Evolutionary conservation across 35 echinoderm and acorn worm species (phyloP).

Genomic region (Apostichopus japonicus): DNA sequence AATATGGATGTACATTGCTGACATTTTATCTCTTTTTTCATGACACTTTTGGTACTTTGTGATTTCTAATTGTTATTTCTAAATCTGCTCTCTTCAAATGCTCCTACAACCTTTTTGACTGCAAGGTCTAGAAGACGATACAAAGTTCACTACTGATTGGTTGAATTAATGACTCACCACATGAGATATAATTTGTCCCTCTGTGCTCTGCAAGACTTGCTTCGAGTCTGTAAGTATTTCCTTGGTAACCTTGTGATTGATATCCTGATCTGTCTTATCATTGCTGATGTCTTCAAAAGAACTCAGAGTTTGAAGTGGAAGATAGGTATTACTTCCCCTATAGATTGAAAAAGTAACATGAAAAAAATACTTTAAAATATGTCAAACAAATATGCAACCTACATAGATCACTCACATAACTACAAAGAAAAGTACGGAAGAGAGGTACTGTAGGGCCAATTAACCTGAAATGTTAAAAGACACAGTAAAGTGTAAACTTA

Average conservation of each 20-base stretch:
- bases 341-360: not conserved
- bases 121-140: not conserved
- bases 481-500: no score
- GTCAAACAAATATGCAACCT: no score
- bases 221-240: conserved; percentile 72
- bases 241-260: not conserved
- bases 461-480: no score
- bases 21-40: no score
- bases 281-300: conserved; percentile 49
- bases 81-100: no score
- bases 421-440: no score
- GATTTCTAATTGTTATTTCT: no score
- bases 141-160: not conserved
- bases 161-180: conserved; percentile 56
- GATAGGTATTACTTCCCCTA: conserved; percentile 19
- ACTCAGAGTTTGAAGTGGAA: conserved; percentile 45
- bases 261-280: conserved; percentile 19
- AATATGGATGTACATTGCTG: no score
- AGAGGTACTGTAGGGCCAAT: no score
- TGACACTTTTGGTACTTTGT: no score
- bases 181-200: conserved; percentile 89
- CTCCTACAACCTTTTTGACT: not conserved
- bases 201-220: conserved; percentile 75
- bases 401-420: no score
- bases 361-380: not conserved